A percentile compares a stretch with the other conserved stretches of the same genome.
Evolutionary conservation across 2,888 invertebrate species (phyloP).

Genomic region (Pherbina coryleti): DNA sequence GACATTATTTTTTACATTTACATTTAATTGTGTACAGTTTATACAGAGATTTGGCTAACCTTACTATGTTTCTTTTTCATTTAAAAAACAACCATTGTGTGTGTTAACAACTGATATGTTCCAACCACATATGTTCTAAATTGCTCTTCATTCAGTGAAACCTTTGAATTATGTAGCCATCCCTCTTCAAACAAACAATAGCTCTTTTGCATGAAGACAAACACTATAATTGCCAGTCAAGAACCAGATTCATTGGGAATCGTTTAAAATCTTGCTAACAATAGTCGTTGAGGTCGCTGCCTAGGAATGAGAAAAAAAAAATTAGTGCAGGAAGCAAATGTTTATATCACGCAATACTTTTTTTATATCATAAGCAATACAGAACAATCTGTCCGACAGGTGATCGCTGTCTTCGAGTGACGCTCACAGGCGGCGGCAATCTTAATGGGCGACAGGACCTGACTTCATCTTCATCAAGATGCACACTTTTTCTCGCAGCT

Average conservation of each 20-base stretch:
- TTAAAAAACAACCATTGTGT: background rate
- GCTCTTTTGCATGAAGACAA: background rate
- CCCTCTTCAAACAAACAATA: background rate
- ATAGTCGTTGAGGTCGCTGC: background rate
- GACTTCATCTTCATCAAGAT: constrained; percentile 11
- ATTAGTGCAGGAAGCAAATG: constrained; percentile 34
- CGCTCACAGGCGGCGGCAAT: constrained; percentile 9
- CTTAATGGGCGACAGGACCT: constrained; percentile 15
- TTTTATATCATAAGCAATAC: constrained; percentile 28
- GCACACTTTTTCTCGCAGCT: constrained; percentile 31
- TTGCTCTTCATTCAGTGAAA: background rate
- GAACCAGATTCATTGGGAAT: constrained; percentile 21
- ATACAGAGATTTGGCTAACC: too few relatives aligned
- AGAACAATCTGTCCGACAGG: constrained; percentile 12
- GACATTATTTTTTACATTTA: too few relatives aligned
- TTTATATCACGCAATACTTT: constrained; percentile 37
- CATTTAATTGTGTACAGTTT: too few relatives aligned
- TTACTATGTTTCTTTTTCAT: too few relatives aligned
- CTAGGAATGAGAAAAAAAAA: background rate
- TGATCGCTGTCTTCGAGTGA: constrained; percentile 6
- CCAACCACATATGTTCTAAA: background rate
- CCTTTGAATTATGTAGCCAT: background rate
- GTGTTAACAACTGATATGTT: background rate
- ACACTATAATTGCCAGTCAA: constrained; percentile 6
- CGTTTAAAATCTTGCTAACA: constrained; percentile 1